phyloP scores from a whole-genome alignment of 2,113 vertebrate genomes.

The Lagopus muta region DNA sequence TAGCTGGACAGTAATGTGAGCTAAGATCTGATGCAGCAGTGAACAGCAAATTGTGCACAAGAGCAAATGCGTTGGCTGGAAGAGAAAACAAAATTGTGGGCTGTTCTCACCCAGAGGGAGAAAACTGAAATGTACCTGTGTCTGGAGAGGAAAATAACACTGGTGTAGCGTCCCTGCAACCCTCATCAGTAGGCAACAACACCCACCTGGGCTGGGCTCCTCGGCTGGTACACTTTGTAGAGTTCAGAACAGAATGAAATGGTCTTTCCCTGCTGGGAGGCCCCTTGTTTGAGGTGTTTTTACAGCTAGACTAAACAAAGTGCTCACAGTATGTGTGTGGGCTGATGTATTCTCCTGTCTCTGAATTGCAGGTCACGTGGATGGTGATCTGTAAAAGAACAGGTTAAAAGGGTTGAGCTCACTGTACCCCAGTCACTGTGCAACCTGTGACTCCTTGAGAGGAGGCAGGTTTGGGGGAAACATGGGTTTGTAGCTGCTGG shows the following conservation, averaged over 20 bases:
- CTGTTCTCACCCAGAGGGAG: background rate
- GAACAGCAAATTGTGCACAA: background rate
- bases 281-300: constrained; percentile 39
- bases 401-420: constrained; percentile 18
- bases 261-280: constrained; percentile 50
- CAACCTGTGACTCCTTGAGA: background rate
- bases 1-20: background rate
- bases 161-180: background rate
- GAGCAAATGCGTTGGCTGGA: background rate
- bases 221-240: rapidly evolving
- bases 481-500: background rate
- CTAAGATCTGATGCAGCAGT: background rate
- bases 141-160: background rate
- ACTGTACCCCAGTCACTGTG: background rate
- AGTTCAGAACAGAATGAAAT: background rate
- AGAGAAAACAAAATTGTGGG: background rate
- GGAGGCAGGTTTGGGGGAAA: background rate
- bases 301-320: constrained; percentile 58
- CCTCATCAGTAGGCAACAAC: rapidly evolving
- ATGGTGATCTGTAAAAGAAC: constrained; percentile 37
- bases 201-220: background rate
- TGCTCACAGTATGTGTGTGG: background rate
- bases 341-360: constrained; percentile 40
- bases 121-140: background rate
- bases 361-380: constrained; percentile 50